Conservation (phyloP, 35 echinoderm and acorn worm species). For the Lytechinus pictus region DNA sequence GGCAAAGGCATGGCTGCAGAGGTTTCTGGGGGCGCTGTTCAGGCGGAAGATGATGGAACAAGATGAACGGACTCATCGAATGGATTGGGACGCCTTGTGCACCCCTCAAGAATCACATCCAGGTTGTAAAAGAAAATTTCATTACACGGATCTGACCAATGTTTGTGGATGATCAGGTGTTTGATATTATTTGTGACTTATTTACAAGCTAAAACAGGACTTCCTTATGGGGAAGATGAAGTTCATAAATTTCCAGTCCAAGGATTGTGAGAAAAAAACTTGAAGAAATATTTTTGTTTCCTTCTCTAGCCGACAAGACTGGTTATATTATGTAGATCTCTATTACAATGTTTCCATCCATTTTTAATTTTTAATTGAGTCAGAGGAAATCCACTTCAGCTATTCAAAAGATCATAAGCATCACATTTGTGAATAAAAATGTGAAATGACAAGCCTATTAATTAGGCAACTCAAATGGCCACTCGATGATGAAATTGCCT, state of each 20-base stretch:
- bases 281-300: background rate
- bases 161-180: background rate
- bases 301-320: background rate
- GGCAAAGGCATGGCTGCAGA: constrained; percentile 75
- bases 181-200: background rate
- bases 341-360: background rate
- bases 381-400: background rate
- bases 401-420: background rate
- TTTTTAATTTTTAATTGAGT: background rate
- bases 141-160: background rate
- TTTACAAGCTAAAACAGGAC: background rate
- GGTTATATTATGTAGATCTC: background rate
- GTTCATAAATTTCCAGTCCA: background rate
- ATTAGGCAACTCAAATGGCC: background rate
- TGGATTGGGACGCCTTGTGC: background rate
- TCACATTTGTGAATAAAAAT: background rate
- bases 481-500: background rate
- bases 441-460: background rate
- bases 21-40: background rate
- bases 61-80: background rate
- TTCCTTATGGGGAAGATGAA: background rate
- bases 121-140: background rate
- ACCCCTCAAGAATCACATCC: background rate
- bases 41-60: background rate
- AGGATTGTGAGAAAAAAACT: background rate